A percentile compares a stretch with the other conserved stretches of the same genome.
Evolutionary conservation across 2,888 invertebrate species (phyloP).

Genomic region (Sarcophaga subvicina): DNA sequence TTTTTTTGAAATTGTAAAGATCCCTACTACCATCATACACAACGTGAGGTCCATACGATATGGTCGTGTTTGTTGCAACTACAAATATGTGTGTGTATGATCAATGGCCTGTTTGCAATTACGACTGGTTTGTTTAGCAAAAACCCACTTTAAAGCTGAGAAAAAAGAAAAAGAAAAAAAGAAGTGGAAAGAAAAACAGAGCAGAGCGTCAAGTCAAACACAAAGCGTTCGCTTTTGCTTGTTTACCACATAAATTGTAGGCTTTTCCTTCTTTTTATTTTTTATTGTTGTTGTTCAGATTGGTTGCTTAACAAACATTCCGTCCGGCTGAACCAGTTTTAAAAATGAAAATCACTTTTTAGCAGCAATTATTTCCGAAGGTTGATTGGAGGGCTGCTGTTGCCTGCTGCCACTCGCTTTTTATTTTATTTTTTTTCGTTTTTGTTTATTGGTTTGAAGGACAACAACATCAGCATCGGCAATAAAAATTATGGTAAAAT

Average conservation of each 20-base stretch:
- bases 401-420: too few species aligned
- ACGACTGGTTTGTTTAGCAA: too few species aligned
- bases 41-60: conserved; percentile 59
- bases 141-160: too few species aligned
- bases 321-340: conserved; percentile 62
- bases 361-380: conserved; percentile 60
- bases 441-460: conserved; percentile 23
- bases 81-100: conserved; percentile 45
- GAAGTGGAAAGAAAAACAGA: background rate
- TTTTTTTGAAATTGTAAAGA: conserved; percentile 26
- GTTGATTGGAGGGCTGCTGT: conserved; percentile 30
- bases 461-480: background rate
- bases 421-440: too few species aligned
- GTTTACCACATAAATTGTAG: background rate
- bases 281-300: too few species aligned
- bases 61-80: too few species aligned
- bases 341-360: conserved; percentile 53
- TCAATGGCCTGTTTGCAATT: conserved; percentile 41
- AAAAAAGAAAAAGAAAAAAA: background rate
- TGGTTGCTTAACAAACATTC: too few species aligned
- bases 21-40: conserved; percentile 4
- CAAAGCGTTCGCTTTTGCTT: too few species aligned
- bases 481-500: background rate
- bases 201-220: background rate
- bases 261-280: too few species aligned